Evolutionary conservation across 2,888 invertebrate species (phyloP), one percentile per base, ranked within the genome.

Genomic region (Heliconius erato): DNA sequence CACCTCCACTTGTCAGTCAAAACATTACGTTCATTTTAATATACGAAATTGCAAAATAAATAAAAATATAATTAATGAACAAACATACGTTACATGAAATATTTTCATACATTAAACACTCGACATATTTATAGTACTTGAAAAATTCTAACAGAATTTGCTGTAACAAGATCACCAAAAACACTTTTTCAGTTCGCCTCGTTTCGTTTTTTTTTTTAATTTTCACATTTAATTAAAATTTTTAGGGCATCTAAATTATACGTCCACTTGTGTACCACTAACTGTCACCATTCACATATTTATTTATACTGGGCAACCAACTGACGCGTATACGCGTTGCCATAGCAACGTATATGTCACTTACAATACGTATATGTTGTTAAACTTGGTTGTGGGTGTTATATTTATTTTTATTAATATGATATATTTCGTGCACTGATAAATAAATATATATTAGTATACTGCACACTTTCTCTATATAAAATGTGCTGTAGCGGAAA

Each of bases 111-210:
- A 74, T 74, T 54, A 74, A 74, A 59, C 7, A 35, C 32, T n/a
- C 23, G 14, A n/a, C 59, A 54, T 74, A 44, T 59, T 74, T 59
- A n/a, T 35, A 23, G 12, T n/a, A 14, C 54, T 59, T 59, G 6
- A 72, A 74, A 74, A 74, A 32, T 74, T 59, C 54, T 32, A 74
- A 74, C 23, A 54, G 32, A 28, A 74, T 74, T 74, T 74, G 59
- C 23, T 35, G 23, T 32, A 74, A 74, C 16, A 35, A 35, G 28
- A 59, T 40, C 40, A 32, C 74, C 59, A 74, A 74, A 74, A 74
- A 32, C 59, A 74, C 28, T 2, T 74, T 74, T 74, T 59, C 11
- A 59, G 32, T 23, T 32, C 23, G 35, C 59, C 32, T 32, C 23
- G 74, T 32, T 32, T 32, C 32, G 59, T 59, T 59, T 74, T 16